Conservation (phyloP, 1,140 invertebrate species). For the Cydia splendana region DNA sequence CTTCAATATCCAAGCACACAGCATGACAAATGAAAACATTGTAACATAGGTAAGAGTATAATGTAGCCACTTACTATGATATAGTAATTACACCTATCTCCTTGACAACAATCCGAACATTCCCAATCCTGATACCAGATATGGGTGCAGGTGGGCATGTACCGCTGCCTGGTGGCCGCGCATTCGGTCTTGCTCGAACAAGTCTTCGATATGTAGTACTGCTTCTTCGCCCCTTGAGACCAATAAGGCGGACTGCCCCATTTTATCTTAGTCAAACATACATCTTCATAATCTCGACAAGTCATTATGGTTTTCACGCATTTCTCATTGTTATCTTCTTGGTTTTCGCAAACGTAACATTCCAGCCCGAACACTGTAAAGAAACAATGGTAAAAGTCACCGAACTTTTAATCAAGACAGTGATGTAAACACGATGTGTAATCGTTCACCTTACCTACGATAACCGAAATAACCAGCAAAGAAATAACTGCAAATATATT, state of each 20-base stretch:
- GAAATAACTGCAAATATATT: constrained; percentile 16
- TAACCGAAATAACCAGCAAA: constrained; percentile 23
- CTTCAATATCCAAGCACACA: not conserved
- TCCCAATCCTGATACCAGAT: constrained; percentile 99
- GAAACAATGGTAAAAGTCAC: constrained; percentile 25
- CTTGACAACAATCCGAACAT: constrained; percentile 97
- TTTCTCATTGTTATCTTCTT: constrained; percentile 96
- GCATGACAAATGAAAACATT: not conserved
- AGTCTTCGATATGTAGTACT: constrained; percentile 95
- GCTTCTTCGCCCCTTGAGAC: constrained; percentile 94
- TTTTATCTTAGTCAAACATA: constrained; percentile 92
- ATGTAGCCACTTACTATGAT: constrained; percentile 90
- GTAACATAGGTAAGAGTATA: not conserved
- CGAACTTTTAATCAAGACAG: not conserved
- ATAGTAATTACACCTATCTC: constrained; percentile 98
- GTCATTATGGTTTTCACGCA: constrained; percentile 95
- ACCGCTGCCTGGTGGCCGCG: constrained; percentile 83
- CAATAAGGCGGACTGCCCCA: constrained; percentile 98
- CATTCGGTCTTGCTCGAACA: constrained; percentile 93
- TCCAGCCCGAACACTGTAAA: constrained; percentile 86
- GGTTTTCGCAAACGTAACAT: constrained; percentile 96
- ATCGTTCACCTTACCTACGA: not conserved
- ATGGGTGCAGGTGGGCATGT: constrained; percentile 91
- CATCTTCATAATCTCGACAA: constrained; percentile 92
- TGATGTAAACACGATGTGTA: constrained; percentile 6